These are phyloP conservation scores for Dendrocincla tyrannina DNA, from an alignment of 2,797 vertebrate genomes.

Conservation along the genomic window DNA sequence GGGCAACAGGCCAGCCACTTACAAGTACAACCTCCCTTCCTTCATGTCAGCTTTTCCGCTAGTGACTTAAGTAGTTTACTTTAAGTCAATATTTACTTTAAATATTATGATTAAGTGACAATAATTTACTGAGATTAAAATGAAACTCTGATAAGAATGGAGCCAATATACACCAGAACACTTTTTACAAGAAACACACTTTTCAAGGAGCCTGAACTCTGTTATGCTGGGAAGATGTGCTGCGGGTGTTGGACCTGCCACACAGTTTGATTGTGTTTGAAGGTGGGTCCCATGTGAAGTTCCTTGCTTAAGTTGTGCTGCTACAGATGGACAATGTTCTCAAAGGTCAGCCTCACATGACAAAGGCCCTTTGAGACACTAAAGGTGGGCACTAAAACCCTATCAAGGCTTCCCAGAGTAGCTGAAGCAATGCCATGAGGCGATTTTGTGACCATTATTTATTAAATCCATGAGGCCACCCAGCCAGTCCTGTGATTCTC, in stretches of 20 bases:
- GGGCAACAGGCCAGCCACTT: slow-evolving; percentile 1
- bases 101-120: slow-evolving; percentile 16
- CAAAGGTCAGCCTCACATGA: not conserved
- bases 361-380: not conserved
- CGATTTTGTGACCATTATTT: slow-evolving; percentile 8
- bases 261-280: not conserved
- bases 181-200: not conserved
- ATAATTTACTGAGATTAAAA: slow-evolving; percentile 17
- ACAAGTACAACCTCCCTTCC: not conserved
- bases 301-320: not conserved
- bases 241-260: not conserved
- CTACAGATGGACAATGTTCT: not conserved
- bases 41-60: not conserved
- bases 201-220: not conserved
- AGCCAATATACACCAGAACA: not conserved
- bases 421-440: not conserved
- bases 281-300: not conserved
- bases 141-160: not conserved
- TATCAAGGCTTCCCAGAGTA: not conserved
- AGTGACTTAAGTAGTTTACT: not conserved
- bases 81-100: slow-evolving; percentile 47
- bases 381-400: not conserved
- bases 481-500: not conserved
- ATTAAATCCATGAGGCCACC: not conserved
- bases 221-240: not conserved